These are phyloP conservation scores for Enteromius argenteus DNA, from an alignment of 2,797 vertebrate species.

Conservation along the genomic window DNA sequence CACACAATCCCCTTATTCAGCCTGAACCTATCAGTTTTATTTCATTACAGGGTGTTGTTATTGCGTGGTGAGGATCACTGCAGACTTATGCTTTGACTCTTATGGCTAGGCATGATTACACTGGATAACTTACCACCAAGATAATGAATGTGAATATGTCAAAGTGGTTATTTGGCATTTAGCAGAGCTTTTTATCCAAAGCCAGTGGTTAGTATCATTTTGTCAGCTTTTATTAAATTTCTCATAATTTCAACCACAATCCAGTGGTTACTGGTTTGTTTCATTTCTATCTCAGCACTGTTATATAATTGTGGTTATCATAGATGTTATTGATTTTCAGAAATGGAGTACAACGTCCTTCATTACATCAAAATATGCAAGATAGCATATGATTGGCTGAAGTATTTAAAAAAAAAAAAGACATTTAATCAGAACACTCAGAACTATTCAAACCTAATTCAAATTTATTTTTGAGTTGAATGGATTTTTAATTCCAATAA, in stretches of 20 bases:
- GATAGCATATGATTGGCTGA: not conserved
- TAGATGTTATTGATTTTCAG: slow-evolving; percentile 10
- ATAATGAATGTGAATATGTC: slow-evolving; percentile 68
- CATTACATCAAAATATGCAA: not conserved
- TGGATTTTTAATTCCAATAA: not conserved
- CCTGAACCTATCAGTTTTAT: slow-evolving; percentile 70
- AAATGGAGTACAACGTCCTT: slow-evolving; percentile 11
- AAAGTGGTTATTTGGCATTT: slow-evolving; percentile 58
- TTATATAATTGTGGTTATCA: slow-evolving; percentile 25
- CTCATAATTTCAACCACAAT: slow-evolving; percentile 44
- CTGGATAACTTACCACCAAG: slow-evolving; percentile 60
- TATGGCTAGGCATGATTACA: slow-evolving; percentile 59
- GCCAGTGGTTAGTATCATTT: slow-evolving; percentile 39
- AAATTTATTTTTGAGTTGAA: no score
- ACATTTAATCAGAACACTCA: not conserved
- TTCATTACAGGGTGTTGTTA: slow-evolving; percentile 74
- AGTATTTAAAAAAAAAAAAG: not conserved
- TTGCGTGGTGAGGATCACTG: slow-evolving; percentile 72
- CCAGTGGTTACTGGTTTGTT: slow-evolving; percentile 38
- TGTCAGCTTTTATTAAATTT: slow-evolving; percentile 43
- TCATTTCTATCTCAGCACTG: slow-evolving; percentile 23
- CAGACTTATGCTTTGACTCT: slow-evolving; percentile 48
- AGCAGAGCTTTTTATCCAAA: slow-evolving; percentile 35
- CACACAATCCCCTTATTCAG: slow-evolving; percentile 68
- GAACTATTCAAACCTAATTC: not conserved